These are phyloP conservation scores for Bubo blakistoni DNA, from an alignment of 2,113 vertebrate species.

Conservation along the genomic window DNA sequence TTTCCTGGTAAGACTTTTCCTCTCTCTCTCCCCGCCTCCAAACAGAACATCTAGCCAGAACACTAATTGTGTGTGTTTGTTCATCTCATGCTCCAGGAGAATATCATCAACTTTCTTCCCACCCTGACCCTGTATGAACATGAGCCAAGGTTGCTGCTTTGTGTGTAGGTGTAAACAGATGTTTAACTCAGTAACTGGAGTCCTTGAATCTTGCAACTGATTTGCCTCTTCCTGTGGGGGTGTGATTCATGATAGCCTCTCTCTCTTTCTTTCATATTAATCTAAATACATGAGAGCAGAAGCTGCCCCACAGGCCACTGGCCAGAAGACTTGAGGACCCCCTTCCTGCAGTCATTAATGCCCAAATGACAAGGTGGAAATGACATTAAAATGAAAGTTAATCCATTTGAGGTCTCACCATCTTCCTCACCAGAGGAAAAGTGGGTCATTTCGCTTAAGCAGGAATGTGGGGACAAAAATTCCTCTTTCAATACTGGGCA, in stretches of 20 bases:
- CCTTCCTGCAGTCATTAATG: neutral
- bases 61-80: neutral
- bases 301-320: neutral
- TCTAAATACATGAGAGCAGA: neutral
- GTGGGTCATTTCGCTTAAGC: neutral
- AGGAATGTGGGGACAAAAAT: neutral
- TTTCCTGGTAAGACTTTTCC: neutral
- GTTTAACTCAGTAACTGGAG: neutral
- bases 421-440: neutral
- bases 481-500: neutral
- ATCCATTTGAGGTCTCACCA: neutral
- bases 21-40: neutral
- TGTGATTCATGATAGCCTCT: neutral
- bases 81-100: neutral
- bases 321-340: neutral
- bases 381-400: neutral
- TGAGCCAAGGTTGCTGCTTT: neutral
- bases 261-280: neutral
- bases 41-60: neutral
- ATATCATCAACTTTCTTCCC: neutral
- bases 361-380: neutral
- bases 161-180: conserved; percentile 24
- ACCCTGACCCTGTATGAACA: neutral
- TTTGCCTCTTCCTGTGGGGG: conserved; percentile 21
- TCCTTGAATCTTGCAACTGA: conserved; percentile 6